Evolutionary conservation across 2,113 vertebrate genomes (phyloP).

Genomic region (Pseudopipra pipra): DNA sequence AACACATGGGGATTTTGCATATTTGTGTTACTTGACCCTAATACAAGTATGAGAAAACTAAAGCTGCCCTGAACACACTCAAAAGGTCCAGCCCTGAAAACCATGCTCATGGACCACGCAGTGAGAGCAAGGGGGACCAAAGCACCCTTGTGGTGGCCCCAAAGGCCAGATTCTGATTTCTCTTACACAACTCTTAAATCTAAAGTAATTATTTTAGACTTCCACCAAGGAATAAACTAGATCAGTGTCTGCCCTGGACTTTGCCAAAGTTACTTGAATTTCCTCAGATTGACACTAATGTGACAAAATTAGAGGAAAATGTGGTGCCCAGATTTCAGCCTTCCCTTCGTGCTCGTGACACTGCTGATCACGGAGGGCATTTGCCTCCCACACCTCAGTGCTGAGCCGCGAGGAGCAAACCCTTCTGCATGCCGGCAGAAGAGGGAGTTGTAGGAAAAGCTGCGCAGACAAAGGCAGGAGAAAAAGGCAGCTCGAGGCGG

Average conservation of each 20-base stretch:
- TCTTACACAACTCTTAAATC: neutral
- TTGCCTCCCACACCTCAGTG: neutral
- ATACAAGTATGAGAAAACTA: neutral
- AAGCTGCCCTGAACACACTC: neutral
- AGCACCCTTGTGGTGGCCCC: rapidly evolving
- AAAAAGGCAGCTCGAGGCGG: neutral
- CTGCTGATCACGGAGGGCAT: neutral
- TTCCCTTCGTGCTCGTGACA: neutral
- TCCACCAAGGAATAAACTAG: constrained; percentile 9
- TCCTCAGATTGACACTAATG: neutral
- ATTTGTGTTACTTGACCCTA: neutral
- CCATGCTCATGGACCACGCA: rapidly evolving
- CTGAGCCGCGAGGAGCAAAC: constrained; percentile 2
- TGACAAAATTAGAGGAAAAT: constrained; percentile 33
- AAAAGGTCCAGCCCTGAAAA: neutral
- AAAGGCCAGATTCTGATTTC: neutral
- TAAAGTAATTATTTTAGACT: constrained; percentile 37
- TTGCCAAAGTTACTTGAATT: neutral
- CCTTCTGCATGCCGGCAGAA: constrained; percentile 61
- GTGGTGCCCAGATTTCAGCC: constrained; percentile 2
- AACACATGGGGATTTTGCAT: neutral
- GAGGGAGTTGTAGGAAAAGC: constrained; percentile 71
- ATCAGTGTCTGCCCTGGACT: neutral
- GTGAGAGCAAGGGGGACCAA: neutral
- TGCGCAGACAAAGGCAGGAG: constrained; percentile 6